Evolutionary conservation across 2,888 invertebrate genomes (phyloP).

Genomic region (Diarsia dahlii): DNA sequence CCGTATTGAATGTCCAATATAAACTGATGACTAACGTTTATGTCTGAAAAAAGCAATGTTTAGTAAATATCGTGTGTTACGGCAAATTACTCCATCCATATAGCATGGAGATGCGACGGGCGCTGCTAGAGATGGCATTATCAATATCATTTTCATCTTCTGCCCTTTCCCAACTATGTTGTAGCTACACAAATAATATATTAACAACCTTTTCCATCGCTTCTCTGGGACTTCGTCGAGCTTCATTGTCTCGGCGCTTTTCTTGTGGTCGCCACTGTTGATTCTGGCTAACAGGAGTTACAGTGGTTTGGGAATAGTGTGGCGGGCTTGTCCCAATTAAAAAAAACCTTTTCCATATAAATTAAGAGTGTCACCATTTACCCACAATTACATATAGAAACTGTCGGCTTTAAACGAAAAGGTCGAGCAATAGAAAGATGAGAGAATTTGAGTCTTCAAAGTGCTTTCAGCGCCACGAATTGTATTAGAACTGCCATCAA

Average conservation of each 20-base stretch:
- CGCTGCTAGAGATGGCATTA: neutral
- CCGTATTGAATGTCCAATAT: constrained; percentile 28
- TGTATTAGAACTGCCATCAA: neutral
- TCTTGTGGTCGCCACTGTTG: too few relatives aligned
- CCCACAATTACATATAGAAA: neutral
- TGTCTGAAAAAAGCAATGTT: constrained; percentile 37
- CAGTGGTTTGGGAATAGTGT: too few relatives aligned
- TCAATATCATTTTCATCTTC: neutral
- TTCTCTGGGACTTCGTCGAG: too few relatives aligned
- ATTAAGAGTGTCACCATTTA: neutral
- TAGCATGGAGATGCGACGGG: neutral
- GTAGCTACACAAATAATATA: too few relatives aligned
- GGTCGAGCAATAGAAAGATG: neutral
- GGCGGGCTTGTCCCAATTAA: too few relatives aligned
- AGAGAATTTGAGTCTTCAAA: neutral
- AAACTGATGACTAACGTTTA: constrained; percentile 33
- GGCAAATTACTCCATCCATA: constrained; percentile 7
- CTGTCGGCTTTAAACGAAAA: neutral
- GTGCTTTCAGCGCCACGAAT: neutral
- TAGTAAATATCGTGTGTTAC: constrained; percentile 32
- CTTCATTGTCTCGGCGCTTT: too few relatives aligned
- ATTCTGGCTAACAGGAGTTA: too few relatives aligned
- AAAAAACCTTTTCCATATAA: neutral
- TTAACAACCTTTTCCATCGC: too few relatives aligned
- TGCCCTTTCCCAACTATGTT: neutral